Base-by-base conservation (phyloP, 1,140 invertebrate species). In the Agrilus planipennis region DNA sequence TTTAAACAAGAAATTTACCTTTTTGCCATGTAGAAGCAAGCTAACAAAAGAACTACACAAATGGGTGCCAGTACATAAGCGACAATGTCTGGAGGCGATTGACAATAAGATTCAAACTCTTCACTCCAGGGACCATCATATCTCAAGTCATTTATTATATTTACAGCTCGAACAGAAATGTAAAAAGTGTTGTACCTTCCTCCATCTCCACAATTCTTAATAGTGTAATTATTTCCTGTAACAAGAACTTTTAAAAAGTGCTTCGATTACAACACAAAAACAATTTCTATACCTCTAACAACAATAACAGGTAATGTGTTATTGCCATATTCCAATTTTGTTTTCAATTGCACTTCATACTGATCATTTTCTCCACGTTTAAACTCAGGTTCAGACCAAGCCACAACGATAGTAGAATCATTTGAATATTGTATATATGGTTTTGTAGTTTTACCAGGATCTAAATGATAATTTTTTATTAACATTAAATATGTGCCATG, bases 361-460 rank as follows among this genome's bases (percentile, higher is more conserved):
- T 65, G 65, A 53, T 76, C 62, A 7, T 74, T 47, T 39, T 63
- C 64, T 2, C 84, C 84, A 48, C 79, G 80, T 1, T 72, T 55
- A 42, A 70, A 49, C 7, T 55, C 20, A 2, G 84, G 84, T 23
- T 59, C 57, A 19, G 57, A 52, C 77, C 78, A 83, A 0, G 41
- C 50, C 34, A 82, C 71, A 39, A 65, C 55, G 4, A 69, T 62
- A 51, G 15, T 60, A 64, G 3, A 60, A 59, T 44, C 42, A 47
- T 73, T 71, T 10, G 64, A 47, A 47, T 69, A 61, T 39, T 55
- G 60, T 0, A 75, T 62, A 11, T 40, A 53, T 2, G 73, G 75
- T 18, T 65, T 44, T 31, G 58, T 54, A 10, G 77, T 54, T 45
- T 49, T 60, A 21, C 70, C 69, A 2, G 78, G 78, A 21, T 58